phyloP scores from a whole-genome alignment of 53 echinoderm and acorn worm genomes.

The Paracentrotus lividus region DNA sequence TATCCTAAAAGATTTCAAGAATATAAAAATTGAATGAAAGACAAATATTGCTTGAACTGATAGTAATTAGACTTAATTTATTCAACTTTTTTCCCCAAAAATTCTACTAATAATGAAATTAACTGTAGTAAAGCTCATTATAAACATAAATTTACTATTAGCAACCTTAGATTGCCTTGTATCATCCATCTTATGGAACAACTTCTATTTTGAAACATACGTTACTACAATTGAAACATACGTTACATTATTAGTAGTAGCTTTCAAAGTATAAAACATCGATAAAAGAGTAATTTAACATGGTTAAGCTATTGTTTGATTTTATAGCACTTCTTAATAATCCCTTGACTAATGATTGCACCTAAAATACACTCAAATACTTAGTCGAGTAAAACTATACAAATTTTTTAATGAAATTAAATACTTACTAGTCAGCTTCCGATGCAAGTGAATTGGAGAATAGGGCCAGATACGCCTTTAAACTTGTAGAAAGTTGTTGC shows the following conservation, averaged over 20 bases:
- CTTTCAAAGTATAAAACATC: neutral
- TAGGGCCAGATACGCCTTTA: neutral
- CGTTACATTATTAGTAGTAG: constrained; percentile 39
- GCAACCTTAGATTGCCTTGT: neutral
- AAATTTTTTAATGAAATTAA: neutral
- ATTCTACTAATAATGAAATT: constrained; percentile 23
- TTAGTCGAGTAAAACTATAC: constrained; percentile 20
- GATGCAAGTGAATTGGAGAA: neutral
- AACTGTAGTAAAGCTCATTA: neutral
- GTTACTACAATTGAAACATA: constrained; percentile 43
- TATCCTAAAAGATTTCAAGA: neutral
- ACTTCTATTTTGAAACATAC: constrained; percentile 34
- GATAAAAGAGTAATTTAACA: neutral
- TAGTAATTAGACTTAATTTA: neutral
- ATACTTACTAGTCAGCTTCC: constrained; percentile 34
- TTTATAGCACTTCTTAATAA: constrained; percentile 36
- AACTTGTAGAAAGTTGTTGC: neutral
- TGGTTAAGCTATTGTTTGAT: constrained; percentile 9
- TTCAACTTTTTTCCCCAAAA: neutral
- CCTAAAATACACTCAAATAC: constrained; percentile 39
- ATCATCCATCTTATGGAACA: constrained; percentile 38
- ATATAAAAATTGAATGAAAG: constrained; percentile 26
- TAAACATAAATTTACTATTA: constrained; percentile 6
- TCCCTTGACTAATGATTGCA: constrained; percentile 7
- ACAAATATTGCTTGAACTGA: constrained; percentile 21